These are phyloP conservation scores for Carcina quercana DNA, from an alignment of 2,888 invertebrate species.

Conservation along the genomic window DNA sequence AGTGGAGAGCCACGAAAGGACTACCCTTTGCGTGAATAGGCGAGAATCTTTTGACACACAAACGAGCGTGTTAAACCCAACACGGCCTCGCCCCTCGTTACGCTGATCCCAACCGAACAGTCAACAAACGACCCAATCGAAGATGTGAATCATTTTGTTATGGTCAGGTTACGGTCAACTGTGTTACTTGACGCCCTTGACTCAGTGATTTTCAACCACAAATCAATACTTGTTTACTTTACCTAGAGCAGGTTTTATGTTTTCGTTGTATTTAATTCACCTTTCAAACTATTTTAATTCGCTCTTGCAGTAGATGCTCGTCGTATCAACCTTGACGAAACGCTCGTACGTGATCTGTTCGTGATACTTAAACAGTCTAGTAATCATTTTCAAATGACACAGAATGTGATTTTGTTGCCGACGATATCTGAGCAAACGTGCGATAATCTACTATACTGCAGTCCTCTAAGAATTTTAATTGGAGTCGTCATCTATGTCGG, in stretches of 20 bases:
- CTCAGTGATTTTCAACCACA: slow-evolving; percentile 15
- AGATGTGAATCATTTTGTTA: slow-evolving; percentile 31
- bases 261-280: neutral
- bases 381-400: slow-evolving; percentile 9
- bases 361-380: slow-evolving; percentile 10
- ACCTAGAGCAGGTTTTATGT: neutral
- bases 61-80: slow-evolving; percentile 18
- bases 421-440: slow-evolving; percentile 12
- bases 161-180: slow-evolving; percentile 25
- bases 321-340: neutral
- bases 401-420: neutral
- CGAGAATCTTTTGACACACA: slow-evolving; percentile 14
- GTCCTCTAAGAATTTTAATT: slow-evolving; percentile 8
- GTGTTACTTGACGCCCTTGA: slow-evolving; percentile 37
- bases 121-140: slow-evolving; percentile 19
- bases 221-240: neutral
- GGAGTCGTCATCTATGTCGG: slow-evolving; percentile 20
- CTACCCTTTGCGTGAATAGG: slow-evolving; percentile 9
- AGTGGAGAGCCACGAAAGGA: no score
- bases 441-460: slow-evolving; percentile 17
- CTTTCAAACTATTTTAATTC: neutral
- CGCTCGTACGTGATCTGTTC: slow-evolving; percentile 14
- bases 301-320: neutral
- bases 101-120: slow-evolving; percentile 15
- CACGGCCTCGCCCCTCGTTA: slow-evolving; percentile 21